phyloP scores from a whole-genome alignment of 2,113 vertebrate genomes.

The Cynoglossus semilaevis region DNA sequence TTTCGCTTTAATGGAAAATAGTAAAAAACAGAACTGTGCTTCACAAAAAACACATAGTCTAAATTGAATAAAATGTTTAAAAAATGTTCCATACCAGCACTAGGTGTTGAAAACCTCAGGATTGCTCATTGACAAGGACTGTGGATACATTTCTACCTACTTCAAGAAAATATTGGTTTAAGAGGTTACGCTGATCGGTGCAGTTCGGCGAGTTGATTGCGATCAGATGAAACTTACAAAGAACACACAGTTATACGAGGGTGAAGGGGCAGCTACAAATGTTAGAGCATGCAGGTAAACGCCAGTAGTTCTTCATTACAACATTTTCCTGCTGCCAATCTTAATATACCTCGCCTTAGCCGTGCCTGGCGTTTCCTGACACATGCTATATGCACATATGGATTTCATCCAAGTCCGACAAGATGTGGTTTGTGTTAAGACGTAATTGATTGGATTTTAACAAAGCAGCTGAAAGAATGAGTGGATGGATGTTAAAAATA shows the following conservation, averaged over 20 bases:
- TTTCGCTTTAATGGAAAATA: too few species aligned
- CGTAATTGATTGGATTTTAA: conserved; percentile 57
- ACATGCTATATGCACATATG: conserved; percentile 22
- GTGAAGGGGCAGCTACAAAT: conserved; percentile 33
- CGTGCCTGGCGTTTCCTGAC: conserved; percentile 16
- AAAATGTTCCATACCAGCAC: too few species aligned
- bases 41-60: too few species aligned
- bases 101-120: too few species aligned
- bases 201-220: conserved; percentile 25
- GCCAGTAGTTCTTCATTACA: conserved; percentile 50
- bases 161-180: conserved; percentile 32
- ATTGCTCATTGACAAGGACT: conserved; percentile 2
- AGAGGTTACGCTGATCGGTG: conserved; percentile 22
- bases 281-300: conserved; percentile 34
- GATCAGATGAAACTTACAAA: conserved; percentile 56
- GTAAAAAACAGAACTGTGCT: too few species aligned
- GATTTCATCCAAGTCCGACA: conserved; percentile 19
- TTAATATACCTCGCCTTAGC: conserved; percentile 35
- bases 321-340: conserved; percentile 63
- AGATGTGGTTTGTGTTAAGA: conserved; percentile 9
- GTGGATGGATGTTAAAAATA: conserved; percentile 45
- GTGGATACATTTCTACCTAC: not conserved
- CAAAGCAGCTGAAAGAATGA: conserved; percentile 47
- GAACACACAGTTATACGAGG: conserved; percentile 55
- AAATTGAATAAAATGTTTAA: too few species aligned